These are phyloP conservation scores for Danio tinwini DNA, from an alignment of 2,797 vertebrate genomes.

Conservation along the genomic window DNA sequence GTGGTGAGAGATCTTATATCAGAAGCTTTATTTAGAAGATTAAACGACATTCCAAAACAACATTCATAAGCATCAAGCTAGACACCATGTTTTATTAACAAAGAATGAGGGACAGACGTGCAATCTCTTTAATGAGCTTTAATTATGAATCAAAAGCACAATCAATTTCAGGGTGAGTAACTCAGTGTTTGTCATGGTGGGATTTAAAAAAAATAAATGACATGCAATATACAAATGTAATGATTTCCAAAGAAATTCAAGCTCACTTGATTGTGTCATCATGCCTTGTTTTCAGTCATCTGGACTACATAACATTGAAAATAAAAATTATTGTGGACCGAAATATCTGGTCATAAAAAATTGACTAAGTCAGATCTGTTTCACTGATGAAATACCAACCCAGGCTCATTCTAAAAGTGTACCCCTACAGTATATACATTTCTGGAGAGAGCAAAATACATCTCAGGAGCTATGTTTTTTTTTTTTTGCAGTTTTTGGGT, in stretches of 20 bases:
- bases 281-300: background rate
- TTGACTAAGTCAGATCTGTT: background rate
- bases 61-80: background rate
- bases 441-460: too few species aligned
- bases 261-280: background rate
- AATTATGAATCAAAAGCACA: background rate
- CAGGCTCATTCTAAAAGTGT: too few species aligned
- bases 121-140: background rate
- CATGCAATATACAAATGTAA: background rate
- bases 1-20: background rate
- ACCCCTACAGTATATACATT: too few species aligned
- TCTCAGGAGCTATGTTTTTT: too few species aligned
- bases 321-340: background rate
- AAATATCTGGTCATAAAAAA: background rate
- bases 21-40: slow-evolving; percentile 1
- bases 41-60: background rate
- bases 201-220: too few species aligned
- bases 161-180: background rate
- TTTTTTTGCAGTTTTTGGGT: too few species aligned
- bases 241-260: background rate
- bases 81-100: background rate
- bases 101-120: background rate
- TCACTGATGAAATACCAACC: background rate
- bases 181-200: background rate
- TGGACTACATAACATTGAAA: background rate